Evolutionary conservation across 2,113 vertebrate genomes (phyloP).

Genomic region (Microcebus jonahi): DNA sequence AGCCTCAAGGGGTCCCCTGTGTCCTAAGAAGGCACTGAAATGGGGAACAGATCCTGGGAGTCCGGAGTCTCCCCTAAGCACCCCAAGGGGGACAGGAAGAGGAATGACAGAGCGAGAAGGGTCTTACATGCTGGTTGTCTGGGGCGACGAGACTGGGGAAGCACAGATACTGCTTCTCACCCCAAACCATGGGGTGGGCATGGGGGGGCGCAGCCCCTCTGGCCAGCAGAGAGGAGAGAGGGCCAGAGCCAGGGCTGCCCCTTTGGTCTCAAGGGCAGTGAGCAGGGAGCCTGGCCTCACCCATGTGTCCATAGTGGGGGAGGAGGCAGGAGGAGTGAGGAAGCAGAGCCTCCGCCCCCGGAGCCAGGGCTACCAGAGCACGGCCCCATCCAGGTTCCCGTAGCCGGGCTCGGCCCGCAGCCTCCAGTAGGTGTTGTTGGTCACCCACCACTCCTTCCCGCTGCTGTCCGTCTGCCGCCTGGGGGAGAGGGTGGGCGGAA

Average conservation of each 20-base stretch:
- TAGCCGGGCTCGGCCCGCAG: constrained; percentile 91
- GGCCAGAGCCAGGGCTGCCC: constrained; percentile 21
- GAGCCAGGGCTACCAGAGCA: constrained; percentile 90
- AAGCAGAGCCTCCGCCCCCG: constrained; percentile 24
- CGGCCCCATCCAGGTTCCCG: constrained; percentile 87
- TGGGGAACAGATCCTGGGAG: constrained; percentile 53
- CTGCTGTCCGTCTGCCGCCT: constrained; percentile 88
- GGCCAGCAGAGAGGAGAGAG: constrained; percentile 60
- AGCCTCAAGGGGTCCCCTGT: constrained; percentile 45
- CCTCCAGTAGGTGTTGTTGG: constrained; percentile 93
- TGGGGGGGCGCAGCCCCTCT: constrained; percentile 46
- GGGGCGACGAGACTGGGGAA: constrained; percentile 39
- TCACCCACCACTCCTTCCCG: constrained; percentile 92
- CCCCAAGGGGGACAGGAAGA: constrained; percentile 5
- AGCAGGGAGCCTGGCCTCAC: background rate
- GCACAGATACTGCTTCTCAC: background rate
- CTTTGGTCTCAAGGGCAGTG: constrained; percentile 24
- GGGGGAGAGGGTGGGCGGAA: rapidly evolving
- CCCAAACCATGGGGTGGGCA: background rate
- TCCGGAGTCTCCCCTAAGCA: constrained; percentile 45
- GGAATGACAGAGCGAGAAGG: constrained; percentile 29
- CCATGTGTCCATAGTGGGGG: background rate
- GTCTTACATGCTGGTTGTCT: constrained; percentile 58
- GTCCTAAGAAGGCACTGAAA: constrained; percentile 79
- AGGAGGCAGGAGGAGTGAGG: constrained; percentile 36